These are phyloP conservation scores for Gallinago media DNA, from an alignment of 2,113 vertebrate genomes.

Conservation along the genomic window DNA sequence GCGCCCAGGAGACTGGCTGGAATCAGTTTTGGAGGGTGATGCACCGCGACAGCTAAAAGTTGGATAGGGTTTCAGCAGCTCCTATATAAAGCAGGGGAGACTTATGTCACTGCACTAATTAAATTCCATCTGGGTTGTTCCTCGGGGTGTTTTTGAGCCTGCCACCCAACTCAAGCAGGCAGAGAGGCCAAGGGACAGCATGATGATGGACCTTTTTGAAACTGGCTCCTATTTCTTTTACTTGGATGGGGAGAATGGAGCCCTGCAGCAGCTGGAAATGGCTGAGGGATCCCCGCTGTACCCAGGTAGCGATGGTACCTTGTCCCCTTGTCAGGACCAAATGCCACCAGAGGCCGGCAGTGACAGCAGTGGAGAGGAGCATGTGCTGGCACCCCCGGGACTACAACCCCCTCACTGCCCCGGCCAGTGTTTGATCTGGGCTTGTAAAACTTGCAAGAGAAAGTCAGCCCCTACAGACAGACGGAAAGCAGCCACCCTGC, in stretches of 20 bases:
- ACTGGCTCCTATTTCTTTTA: constrained; percentile 97
- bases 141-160: constrained; percentile 78
- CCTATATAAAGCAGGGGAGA: constrained; percentile 90
- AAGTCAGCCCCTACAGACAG: constrained; percentile 93
- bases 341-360: constrained; percentile 86
- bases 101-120: constrained; percentile 96
- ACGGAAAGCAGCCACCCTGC: constrained; percentile 93
- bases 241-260: constrained; percentile 91
- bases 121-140: constrained; percentile 91
- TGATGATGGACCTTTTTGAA: constrained; percentile 99
- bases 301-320: constrained; percentile 85
- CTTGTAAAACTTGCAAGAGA: constrained; percentile 96
- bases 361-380: constrained; percentile 93
- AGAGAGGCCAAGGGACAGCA: constrained; percentile 82
- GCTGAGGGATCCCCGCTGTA: constrained; percentile 91
- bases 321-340: constrained; percentile 88
- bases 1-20: constrained; percentile 72
- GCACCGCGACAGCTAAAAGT: constrained; percentile 89
- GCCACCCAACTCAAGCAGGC: constrained; percentile 65
- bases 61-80: constrained; percentile 97
- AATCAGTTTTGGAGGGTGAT: constrained; percentile 83
- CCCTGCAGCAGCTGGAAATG: constrained; percentile 91
- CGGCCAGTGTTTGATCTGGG: constrained; percentile 96
- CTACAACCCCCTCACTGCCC: constrained; percentile 90
- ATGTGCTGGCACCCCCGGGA: constrained; percentile 92